Evolutionary conservation across 2,888 invertebrate species (phyloP), one percentile per base, ranked within the genome.

Genomic region (Drosophila robusta): DNA sequence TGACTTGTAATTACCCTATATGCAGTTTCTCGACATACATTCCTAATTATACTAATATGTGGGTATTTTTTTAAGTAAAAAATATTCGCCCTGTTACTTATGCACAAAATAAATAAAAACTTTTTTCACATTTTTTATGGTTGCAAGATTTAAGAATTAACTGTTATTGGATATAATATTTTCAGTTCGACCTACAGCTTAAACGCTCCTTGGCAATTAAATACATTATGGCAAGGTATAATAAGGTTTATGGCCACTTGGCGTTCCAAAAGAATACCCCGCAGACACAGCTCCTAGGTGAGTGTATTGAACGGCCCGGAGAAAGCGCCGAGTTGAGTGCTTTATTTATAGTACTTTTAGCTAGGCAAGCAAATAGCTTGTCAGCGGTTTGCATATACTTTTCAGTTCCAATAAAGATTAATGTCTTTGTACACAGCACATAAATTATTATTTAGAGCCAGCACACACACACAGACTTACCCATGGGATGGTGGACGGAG

Each of bases 401-500:
- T 89, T 85, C 70, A 85, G 69, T 78, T 76, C 71, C 90, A 88
- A 85, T 85, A 89, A 85, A 89, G 85, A 85, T 85, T 88, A 89
- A 85, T 89, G 85, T 70, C 90, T 80, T 71, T 75, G 84, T 69
- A 83, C 67, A 83, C 81, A 83, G 81, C 57, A 68, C 90, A 89
- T 85, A 89, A 89, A 88, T 85, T 89, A 89, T 83, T 83, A 71
- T 70, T 78, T 68, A 65, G 71, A 63, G 49, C 22, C 52, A 44
- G 56, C 42, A 42, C 67, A 57, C 52, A 64, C 45, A 47, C 42
- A 42, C n/a, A 18, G 18, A 49, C 29, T 32, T 12, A 18, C 4
- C 34, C 3, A 45, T 4, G 38, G 38, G 36, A 49, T 22, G 38
- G 34, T 26, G 49, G 11, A 16, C 9, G n/a, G 14, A 7, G 14